phyloP scores from a whole-genome alignment of 2,888 invertebrate genomes.

The Cataglyphis altisquamis region DNA sequence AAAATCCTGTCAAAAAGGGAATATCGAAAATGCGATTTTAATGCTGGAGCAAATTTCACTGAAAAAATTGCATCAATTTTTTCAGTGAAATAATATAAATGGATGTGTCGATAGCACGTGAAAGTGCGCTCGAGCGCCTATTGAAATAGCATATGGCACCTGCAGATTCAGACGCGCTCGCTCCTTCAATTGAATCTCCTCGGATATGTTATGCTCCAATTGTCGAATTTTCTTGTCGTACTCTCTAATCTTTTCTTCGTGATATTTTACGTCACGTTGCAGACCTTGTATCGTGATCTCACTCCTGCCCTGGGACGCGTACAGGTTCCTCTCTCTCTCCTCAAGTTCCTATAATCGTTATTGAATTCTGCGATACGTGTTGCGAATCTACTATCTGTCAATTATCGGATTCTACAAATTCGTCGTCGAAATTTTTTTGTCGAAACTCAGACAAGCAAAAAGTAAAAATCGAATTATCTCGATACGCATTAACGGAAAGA shows the following conservation, averaged over 20 bases:
- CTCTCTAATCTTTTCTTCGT: slow-evolving; percentile 93
- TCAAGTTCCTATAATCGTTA: slow-evolving; percentile 89
- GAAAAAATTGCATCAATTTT: slow-evolving; percentile 17
- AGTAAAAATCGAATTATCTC: not conserved
- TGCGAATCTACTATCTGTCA: not conserved
- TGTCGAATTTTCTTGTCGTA: slow-evolving; percentile 91
- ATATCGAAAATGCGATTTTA: not conserved
- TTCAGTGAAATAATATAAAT: not conserved
- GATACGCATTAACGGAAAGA: not conserved
- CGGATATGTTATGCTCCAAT: slow-evolving; percentile 91
- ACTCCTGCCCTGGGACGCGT: slow-evolving; percentile 88
- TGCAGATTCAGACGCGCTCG: slow-evolving; percentile 87
- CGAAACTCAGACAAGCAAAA: not conserved
- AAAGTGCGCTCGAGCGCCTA: not conserved
- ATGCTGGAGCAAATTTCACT: not conserved
- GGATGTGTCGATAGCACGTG: not conserved
- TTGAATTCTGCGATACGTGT: slow-evolving; percentile 8
- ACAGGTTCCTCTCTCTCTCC: slow-evolving; percentile 91
- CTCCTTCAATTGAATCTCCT: slow-evolving; percentile 92
- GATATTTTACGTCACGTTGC: slow-evolving; percentile 91
- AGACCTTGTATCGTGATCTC: slow-evolving; percentile 92
- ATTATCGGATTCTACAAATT: not conserved
- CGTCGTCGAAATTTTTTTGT: not conserved
- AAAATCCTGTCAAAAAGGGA: slow-evolving; percentile 88
- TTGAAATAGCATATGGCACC: slow-evolving; percentile 66